Evolutionary conservation across 2,113 vertebrate genomes (phyloP), one percentile per base, ranked within the genome.

Genomic region (Coreoperca whiteheadi): DNA sequence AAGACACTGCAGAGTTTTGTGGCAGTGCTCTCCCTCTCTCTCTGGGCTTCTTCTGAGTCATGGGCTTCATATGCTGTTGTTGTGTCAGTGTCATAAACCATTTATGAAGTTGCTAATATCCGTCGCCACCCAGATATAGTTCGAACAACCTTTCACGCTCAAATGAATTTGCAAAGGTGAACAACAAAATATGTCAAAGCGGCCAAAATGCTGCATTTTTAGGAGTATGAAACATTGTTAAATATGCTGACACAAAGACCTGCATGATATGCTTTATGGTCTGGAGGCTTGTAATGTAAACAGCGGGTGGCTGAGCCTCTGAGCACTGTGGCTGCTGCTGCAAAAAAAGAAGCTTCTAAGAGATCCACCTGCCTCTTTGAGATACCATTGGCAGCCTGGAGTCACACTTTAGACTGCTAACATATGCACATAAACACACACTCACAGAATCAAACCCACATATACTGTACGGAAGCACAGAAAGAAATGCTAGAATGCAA

Each of bases 1-100:
- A 76, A 92, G 93, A 93, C 86, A 53, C 74, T 30, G 41, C 54
- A 79, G 84, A 91, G 81, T 86, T 85, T 83, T 46, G 46, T 41
- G 66, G 79, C 9, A 14, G 12, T n/a, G 4, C 37, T 23, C 34
- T 25, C 48, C 28, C 79, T 25, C 39, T 65, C 56, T 74, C 57
- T 61, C 34, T 30, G 4, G 2, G n/a, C 69, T 51, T 6, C 18
- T 6, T 50, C 28, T 43, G 70, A 81, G n/a, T 65, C 82, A 28
- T 34, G 74, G 56, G 15, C 39, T 41, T 80, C 77, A 15, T 50
- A 21, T 32, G 2, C 48, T 71, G 30, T 78, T 79, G 66, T 70
- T 84, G 69, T 87, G 75, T 69, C 0, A 1, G 51, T 69, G 84
- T 80, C 85, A 70, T 80, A 70, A 78, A 82, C 59, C 83, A 80